phyloP scores from a whole-genome alignment of 1,140 invertebrate species.

The Lamellibrachia luymesi region DNA sequence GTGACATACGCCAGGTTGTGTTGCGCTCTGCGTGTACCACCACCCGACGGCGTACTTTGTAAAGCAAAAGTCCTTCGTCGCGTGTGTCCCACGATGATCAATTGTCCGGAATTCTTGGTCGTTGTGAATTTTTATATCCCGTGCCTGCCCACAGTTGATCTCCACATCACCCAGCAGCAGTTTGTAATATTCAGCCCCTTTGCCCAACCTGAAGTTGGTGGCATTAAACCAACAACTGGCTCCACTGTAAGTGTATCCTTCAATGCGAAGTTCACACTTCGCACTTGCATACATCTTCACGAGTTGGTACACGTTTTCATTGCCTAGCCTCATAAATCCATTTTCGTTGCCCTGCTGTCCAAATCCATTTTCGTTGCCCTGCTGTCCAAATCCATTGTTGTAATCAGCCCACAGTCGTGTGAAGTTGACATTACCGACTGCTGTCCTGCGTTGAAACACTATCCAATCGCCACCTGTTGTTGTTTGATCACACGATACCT shows the following conservation, averaged over 20 bases:
- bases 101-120: background rate
- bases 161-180: background rate
- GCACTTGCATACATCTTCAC: background rate
- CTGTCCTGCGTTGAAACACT: background rate
- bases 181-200: background rate
- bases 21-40: background rate
- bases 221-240: background rate
- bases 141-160: background rate
- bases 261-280: background rate
- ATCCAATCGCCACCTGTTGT: background rate
- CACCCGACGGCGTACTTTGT: background rate
- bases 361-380: background rate
- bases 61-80: background rate
- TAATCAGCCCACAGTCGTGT: background rate
- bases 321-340: background rate
- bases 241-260: background rate
- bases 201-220: background rate
- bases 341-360: background rate
- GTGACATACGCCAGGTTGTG: background rate
- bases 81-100: background rate
- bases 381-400: conserved; percentile 7
- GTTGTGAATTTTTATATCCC: background rate
- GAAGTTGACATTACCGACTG: background rate
- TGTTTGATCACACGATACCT: background rate
- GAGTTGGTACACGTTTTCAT: background rate